phyloP scores from a whole-genome alignment of 2,113 vertebrate species.

The Melanostigma gelatinosum region DNA sequence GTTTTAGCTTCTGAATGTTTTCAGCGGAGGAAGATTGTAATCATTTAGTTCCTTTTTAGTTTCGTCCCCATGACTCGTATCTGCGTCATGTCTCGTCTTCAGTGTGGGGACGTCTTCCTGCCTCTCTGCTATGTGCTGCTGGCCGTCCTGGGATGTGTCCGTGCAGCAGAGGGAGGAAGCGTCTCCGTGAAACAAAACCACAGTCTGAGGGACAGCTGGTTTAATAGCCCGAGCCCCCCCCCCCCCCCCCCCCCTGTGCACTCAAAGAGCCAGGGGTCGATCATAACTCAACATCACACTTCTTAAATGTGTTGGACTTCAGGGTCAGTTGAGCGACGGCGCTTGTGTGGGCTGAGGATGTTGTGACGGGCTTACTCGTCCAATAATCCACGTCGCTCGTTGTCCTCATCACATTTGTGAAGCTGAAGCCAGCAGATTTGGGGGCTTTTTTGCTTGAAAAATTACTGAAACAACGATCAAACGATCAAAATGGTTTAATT shows the following conservation, averaged over 20 bases:
- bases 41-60: constrained; percentile 2
- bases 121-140: constrained; percentile 17
- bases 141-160: constrained; percentile 22
- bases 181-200: background rate
- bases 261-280: constrained; percentile 34
- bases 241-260: constrained; percentile 15
- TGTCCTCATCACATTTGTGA: background rate
- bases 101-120: constrained; percentile 17
- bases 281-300: constrained; percentile 41
- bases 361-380: background rate
- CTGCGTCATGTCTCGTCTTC: background rate
- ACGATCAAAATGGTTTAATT: background rate
- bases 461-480: background rate
- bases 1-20: constrained; percentile 34
- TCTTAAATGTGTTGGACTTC: constrained; percentile 12
- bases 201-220: constrained; percentile 60
- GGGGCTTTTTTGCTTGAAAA: background rate
- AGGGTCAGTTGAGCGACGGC: background rate
- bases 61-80: background rate
- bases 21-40: constrained; percentile 28
- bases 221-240: constrained; percentile 12
- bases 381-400: background rate
- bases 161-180: constrained; percentile 20
- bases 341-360: background rate
- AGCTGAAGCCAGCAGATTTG: background rate